Evolutionary conservation across 2,888 invertebrate species (phyloP).

Genomic region (Panopea generosa): DNA sequence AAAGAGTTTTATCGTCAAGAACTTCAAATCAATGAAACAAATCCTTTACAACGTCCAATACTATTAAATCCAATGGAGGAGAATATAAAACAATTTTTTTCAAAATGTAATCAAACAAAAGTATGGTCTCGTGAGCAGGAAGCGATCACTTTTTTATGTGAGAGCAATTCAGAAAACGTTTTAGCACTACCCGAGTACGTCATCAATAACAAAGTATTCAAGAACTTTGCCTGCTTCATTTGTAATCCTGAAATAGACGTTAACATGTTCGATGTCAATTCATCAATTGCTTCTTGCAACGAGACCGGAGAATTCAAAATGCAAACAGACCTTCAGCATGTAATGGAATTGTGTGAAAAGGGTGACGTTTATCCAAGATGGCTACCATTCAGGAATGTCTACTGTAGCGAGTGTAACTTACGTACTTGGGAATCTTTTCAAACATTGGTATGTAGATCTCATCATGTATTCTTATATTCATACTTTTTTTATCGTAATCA

Average conservation of each 20-base stretch:
- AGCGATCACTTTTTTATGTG: slow-evolving; percentile 1
- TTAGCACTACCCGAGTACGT: slow-evolving; percentile 14
- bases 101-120: slow-evolving; percentile 35
- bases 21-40: too few species aligned
- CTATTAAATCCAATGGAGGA: too few species aligned
- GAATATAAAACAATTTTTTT: too few species aligned
- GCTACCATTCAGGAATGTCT: slow-evolving; percentile 33
- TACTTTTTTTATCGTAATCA: too few species aligned
- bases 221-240: slow-evolving; percentile 33
- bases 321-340: neutral
- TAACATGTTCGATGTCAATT: neutral
- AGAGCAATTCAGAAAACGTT: neutral
- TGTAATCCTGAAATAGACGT: slow-evolving; percentile 28
- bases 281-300: slow-evolving; percentile 11
- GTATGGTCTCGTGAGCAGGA: neutral
- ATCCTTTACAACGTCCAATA: too few species aligned
- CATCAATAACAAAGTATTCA: slow-evolving; percentile 17
- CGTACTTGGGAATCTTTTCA: too few species aligned
- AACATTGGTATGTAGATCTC: too few species aligned
- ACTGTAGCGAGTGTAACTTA: slow-evolving; percentile 27
- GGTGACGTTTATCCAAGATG: slow-evolving; percentile 8
- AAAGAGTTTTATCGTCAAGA: too few species aligned
- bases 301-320: neutral
- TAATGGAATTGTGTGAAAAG: slow-evolving; percentile 12
- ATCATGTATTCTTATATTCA: too few species aligned